Conservation (phyloP, 2,888 invertebrate species). For the Platycheirus rosarum region DNA sequence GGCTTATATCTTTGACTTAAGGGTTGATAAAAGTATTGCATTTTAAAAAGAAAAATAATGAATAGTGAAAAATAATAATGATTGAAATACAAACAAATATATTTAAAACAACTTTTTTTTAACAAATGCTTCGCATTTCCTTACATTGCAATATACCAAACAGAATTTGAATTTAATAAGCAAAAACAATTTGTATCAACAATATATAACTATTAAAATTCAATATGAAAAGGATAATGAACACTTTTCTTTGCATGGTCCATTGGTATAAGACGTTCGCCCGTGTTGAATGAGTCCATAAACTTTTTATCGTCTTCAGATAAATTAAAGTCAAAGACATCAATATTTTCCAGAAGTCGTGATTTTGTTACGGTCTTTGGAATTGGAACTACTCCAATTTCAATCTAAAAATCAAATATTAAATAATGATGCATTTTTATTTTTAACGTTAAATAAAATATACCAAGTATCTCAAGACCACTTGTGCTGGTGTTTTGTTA, state of each 20-base stretch:
- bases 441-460: background rate
- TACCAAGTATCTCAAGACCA: slow-evolving; percentile 85
- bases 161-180: too few relatives aligned
- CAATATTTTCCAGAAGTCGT: slow-evolving; percentile 84
- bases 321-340: slow-evolving; percentile 85
- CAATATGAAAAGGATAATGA: slow-evolving; percentile 80
- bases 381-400: slow-evolving; percentile 84
- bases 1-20: too few relatives aligned
- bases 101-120: too few relatives aligned
- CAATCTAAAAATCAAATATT: slow-evolving; percentile 81
- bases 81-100: too few relatives aligned
- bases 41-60: too few relatives aligned
- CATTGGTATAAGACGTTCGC: slow-evolving; percentile 80
- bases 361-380: slow-evolving; percentile 85
- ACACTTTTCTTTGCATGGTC: slow-evolving; percentile 79
- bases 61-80: too few relatives aligned
- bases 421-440: background rate
- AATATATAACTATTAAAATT: slow-evolving; percentile 77
- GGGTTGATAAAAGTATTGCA: too few relatives aligned
- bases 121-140: too few relatives aligned
- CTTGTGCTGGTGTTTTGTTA: slow-evolving; percentile 87
- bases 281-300: slow-evolving; percentile 83
- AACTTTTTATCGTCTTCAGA: slow-evolving; percentile 83
- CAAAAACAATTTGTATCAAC: too few relatives aligned
- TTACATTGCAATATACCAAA: too few relatives aligned